phyloP scores from a whole-genome alignment of 2,113 vertebrate species.

The Eira barbara region DNA sequence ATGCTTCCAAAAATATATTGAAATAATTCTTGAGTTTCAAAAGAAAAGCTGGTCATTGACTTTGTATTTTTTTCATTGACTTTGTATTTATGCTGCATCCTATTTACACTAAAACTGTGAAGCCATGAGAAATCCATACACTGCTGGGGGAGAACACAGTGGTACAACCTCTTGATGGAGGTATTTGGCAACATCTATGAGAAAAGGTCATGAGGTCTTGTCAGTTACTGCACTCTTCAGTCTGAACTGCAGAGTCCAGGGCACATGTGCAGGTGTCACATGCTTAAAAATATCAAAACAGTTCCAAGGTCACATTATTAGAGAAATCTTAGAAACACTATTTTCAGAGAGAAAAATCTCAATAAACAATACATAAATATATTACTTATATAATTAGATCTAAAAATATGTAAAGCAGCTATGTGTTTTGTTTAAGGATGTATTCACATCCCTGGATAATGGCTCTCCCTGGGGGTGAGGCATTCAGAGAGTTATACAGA shows the following conservation, averaged over 20 bases:
- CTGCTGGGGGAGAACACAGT: not conserved
- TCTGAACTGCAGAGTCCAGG: not conserved
- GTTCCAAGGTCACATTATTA: not conserved
- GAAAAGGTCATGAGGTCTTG: not conserved
- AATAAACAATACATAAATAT: not conserved
- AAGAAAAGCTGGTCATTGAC: not conserved
- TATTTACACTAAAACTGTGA: not conserved
- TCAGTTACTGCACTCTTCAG: not conserved
- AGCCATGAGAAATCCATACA: not conserved
- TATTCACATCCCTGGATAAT: not conserved
- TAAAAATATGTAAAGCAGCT: not conserved
- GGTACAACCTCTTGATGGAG: not conserved
- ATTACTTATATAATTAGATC: not conserved
- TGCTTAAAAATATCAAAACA: not conserved
- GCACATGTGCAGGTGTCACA: not conserved
- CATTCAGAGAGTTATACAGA: not conserved
- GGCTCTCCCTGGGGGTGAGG: not conserved
- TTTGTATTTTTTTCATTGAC: not conserved
- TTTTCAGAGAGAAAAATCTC: not conserved
- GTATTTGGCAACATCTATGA: not conserved
- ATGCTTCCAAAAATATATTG: not conserved
- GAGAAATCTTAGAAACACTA: not conserved
- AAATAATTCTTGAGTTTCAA: not conserved
- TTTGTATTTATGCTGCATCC: not conserved
- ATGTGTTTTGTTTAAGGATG: not conserved